These are phyloP conservation scores for Eurystomus gularis DNA, from an alignment of 2,113 vertebrate genomes.

Conservation along the genomic window DNA sequence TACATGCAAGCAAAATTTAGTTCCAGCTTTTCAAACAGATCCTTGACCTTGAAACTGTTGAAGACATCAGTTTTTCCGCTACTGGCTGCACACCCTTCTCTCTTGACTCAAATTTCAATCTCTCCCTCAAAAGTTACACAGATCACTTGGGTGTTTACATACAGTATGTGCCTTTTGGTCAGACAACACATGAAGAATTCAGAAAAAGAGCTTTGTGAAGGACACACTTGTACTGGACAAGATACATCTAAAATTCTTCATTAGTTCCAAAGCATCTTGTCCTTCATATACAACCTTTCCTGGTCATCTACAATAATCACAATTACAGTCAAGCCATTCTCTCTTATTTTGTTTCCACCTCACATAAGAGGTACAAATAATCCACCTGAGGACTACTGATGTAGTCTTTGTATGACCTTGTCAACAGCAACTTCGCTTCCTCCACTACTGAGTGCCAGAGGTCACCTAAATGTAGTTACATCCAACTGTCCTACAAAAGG, in stretches of 20 bases:
- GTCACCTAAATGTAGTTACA: background rate
- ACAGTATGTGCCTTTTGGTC: background rate
- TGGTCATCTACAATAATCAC: background rate
- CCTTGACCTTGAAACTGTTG: background rate
- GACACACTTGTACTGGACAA: background rate
- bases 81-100: background rate
- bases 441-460: background rate
- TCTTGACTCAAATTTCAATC: background rate
- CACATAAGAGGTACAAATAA: background rate
- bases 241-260: background rate
- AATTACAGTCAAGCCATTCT: background rate
- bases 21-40: background rate
- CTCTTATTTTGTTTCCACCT: background rate
- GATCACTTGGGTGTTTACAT: background rate
- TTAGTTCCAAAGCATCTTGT: background rate
- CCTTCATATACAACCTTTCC: background rate
- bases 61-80: background rate
- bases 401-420: background rate
- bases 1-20: background rate
- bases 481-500: background rate
- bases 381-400: background rate
- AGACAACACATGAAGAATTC: background rate
- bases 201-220: background rate
- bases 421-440: background rate
- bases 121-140: background rate